phyloP scores from a whole-genome alignment of 2,888 invertebrate species.

The Barypeithes pellucidus region DNA sequence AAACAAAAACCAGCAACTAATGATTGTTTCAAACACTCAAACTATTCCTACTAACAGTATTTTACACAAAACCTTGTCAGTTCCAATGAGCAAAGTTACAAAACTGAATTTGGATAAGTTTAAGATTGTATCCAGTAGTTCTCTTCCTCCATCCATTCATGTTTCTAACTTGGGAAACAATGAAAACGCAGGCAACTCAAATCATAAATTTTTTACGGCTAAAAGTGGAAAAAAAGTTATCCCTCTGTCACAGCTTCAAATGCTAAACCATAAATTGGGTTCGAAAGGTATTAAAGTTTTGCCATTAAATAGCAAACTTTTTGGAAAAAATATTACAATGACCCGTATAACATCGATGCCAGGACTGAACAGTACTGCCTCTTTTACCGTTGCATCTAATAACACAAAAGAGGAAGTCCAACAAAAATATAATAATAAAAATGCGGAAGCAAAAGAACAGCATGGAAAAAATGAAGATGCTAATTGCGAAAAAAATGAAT shows the following conservation, averaged over 20 bases:
- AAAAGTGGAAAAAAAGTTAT: conserved; percentile 67
- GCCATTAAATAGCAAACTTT: conserved; percentile 66
- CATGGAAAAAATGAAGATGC: background rate
- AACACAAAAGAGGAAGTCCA: background rate
- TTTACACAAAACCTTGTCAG: conserved; percentile 67
- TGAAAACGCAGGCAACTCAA: conserved; percentile 56
- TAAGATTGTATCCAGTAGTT: conserved; percentile 66
- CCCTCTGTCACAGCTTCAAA: conserved; percentile 67
- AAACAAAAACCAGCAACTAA: conserved; percentile 66
- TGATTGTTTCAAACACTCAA: conserved; percentile 68
- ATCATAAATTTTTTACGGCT: conserved; percentile 67
- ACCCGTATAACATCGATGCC: conserved; percentile 27
- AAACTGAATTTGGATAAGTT: conserved; percentile 69
- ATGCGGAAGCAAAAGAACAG: background rate
- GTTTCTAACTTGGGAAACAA: conserved; percentile 57
- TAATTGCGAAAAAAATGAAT: background rate
- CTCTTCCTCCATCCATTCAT: conserved; percentile 53
- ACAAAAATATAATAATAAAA: background rate
- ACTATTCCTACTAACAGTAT: conserved; percentile 66
- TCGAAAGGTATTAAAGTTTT: conserved; percentile 69
- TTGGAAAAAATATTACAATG: conserved; percentile 63
- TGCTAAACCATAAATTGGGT: conserved; percentile 62
- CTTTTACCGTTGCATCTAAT: conserved; percentile 7
- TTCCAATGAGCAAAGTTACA: conserved; percentile 68
- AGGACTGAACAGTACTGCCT: conserved; percentile 9